Base-by-base conservation (phyloP, 2,888 invertebrate genomes). In the Halictus quadricinctus region DNA sequence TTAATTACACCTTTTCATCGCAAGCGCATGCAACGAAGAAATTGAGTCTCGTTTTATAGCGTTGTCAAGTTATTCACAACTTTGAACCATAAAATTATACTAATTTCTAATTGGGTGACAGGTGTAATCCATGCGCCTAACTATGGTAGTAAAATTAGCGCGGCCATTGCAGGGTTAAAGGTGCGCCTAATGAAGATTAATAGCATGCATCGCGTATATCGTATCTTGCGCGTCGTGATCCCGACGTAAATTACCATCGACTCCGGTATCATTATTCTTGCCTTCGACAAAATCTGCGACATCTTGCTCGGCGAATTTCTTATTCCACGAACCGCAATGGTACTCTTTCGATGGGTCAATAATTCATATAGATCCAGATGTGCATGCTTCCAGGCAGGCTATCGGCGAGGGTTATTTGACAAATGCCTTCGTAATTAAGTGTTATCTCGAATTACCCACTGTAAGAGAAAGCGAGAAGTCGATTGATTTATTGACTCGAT, bases 111-210 rank as follows among this genome's bases (percentile, higher is more conserved):
- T 36, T 64, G 7, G 64, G 29, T 29, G 64, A 64, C 29, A 64
- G 29, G 29, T 36, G 29, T 29, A 29, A 64, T 8, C 29, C 18
- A 29, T 25, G 18, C 18, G 3, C 2, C 15, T 15, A 29, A 29
- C 64, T 7, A 18, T 18, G 29, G 64, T 36, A 36, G 64, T 64
- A 64, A 64, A 64, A 64, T 64, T 64, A 64, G 29, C 64, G 29
- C 18, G 18, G 7, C 29, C 25, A 2, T 15, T n/a, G 64, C 15
- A 64, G 29, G 64, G 43, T 70, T 70, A 70, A 70, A 70, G 43
- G 41, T 41, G 69, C 21, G n/a, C 6, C n/a, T 43, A 70, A 70
- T 70, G 43, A 43, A 70, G 41, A 70, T 70, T 43, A 43, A 70
- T 70, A 70, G 29, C 50, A 36, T 21, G n/a, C 29, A 15, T 73